These are phyloP conservation scores for Cabera pusaria DNA, from an alignment of 2,888 invertebrate species.

Conservation along the genomic window DNA sequence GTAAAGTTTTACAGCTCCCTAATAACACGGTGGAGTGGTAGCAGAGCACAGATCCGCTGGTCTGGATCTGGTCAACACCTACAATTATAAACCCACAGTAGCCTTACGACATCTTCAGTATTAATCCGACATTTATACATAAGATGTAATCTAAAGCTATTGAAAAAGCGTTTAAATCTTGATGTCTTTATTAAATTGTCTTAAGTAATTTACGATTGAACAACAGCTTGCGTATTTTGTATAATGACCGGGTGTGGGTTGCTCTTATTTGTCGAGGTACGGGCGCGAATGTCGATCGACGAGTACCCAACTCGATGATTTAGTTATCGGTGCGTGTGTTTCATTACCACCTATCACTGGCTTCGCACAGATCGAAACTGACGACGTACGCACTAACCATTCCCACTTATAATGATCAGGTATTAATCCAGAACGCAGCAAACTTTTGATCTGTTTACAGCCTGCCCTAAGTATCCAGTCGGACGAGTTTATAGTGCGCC, in stretches of 20 bases:
- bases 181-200: conserved; percentile 81
- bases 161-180: conserved; percentile 71
- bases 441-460: conserved; percentile 7
- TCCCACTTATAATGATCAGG: conserved; percentile 10
- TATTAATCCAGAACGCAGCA: conserved; percentile 10
- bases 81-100: conserved; percentile 62
- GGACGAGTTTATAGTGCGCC: conserved; percentile 20
- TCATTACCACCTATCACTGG: conserved; percentile 14
- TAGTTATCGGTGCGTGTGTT: conserved; percentile 12
- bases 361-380: conserved; percentile 10
- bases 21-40: conserved; percentile 30
- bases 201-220: conserved; percentile 65
- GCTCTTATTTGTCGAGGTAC: conserved; percentile 31
- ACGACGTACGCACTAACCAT: conserved; percentile 4
- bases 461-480: conserved; percentile 19
- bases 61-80: too few relatives aligned
- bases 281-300: conserved; percentile 9
- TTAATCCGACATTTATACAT: conserved; percentile 74
- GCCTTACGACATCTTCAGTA: conserved; percentile 57
- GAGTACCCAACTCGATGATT: conserved; percentile 12
- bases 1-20: conserved; percentile 29
- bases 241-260: conserved; percentile 41
- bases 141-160: conserved; percentile 66
- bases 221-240: conserved; percentile 38
- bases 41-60: too few relatives aligned